A percentile compares a stretch with the other conserved stretches of the same genome.
These are phyloP conservation scores for Enteromius argenteus DNA, from an alignment of 2,797 vertebrate species.

Conservation along the genomic window DNA sequence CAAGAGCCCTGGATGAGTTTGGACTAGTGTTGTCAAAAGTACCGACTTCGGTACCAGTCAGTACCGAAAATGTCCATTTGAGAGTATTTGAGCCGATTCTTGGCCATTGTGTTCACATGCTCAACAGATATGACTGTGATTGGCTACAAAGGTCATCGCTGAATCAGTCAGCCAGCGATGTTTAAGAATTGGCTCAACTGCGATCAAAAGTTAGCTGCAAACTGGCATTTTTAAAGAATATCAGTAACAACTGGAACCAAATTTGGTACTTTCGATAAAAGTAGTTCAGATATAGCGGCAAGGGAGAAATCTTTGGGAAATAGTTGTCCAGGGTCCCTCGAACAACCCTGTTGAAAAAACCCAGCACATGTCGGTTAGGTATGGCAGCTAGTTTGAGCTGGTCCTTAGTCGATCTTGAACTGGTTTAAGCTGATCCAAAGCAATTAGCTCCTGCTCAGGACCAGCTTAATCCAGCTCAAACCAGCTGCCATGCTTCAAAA, in stretches of 20 bases:
- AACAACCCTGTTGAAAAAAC: background rate
- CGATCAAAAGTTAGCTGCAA: background rate
- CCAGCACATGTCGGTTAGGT: background rate
- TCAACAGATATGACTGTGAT: background rate
- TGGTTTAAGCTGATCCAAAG: background rate
- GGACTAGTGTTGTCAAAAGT: background rate
- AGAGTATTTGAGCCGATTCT: background rate
- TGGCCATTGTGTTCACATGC: background rate
- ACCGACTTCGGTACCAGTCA: background rate
- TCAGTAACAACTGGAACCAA: no score
- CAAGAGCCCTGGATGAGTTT: slow-evolving; percentile 28
- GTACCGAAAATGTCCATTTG: background rate
- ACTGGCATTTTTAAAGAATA: no score
- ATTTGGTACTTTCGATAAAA: background rate
- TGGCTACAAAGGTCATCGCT: background rate
- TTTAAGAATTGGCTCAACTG: background rate
- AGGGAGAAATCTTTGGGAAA: slow-evolving; percentile 12
- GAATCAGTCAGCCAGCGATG: background rate
- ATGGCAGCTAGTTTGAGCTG: background rate
- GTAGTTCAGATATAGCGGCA: background rate
- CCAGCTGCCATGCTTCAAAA: background rate
- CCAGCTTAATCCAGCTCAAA: background rate
- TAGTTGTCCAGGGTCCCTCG: background rate
- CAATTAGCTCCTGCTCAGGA: background rate
- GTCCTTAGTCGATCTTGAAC: background rate